Conservation (phyloP, 1,140 invertebrate genomes). For the Steinernema feltiae region DNA sequence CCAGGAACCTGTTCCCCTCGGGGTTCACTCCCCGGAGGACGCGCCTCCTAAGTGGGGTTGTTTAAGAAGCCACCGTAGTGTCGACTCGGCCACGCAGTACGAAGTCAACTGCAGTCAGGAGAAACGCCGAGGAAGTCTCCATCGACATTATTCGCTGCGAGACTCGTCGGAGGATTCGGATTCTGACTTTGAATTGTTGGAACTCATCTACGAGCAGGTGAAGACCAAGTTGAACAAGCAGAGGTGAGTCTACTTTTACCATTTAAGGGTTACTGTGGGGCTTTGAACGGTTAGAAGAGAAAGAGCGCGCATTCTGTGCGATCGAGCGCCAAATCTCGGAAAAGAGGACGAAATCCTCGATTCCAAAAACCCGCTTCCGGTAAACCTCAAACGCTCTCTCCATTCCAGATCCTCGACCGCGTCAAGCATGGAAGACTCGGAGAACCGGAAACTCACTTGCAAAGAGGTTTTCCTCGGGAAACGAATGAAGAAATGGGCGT, state of each 20-base stretch:
- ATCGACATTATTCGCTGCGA: background rate
- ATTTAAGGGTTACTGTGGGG: background rate
- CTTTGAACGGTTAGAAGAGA: background rate
- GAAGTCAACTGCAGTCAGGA: background rate
- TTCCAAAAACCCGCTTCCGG: too few species aligned
- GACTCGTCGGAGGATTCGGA: background rate
- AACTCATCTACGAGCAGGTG: slow-evolving; percentile 10
- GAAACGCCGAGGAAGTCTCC: slow-evolving; percentile 18
- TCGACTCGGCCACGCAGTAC: slow-evolving; percentile 8
- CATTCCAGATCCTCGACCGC: background rate
- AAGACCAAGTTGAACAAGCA: slow-evolving; percentile 17
- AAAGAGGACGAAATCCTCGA: too few species aligned
- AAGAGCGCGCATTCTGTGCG: too few species aligned
- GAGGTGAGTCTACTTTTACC: too few species aligned
- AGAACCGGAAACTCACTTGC: background rate
- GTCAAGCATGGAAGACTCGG: background rate
- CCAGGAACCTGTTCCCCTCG: slow-evolving; percentile 1
- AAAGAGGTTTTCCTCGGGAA: slow-evolving; percentile 40
- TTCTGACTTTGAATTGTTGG: slow-evolving; percentile 18
- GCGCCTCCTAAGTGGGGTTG: background rate
- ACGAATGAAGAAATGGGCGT: slow-evolving; percentile 45
- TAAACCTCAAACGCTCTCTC: too few species aligned
- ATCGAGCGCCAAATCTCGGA: too few species aligned
- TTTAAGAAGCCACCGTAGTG: background rate
- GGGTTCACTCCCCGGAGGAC: background rate